Conservation (phyloP, 2,888 invertebrate genomes). For the Agonopterix subpropinquella region DNA sequence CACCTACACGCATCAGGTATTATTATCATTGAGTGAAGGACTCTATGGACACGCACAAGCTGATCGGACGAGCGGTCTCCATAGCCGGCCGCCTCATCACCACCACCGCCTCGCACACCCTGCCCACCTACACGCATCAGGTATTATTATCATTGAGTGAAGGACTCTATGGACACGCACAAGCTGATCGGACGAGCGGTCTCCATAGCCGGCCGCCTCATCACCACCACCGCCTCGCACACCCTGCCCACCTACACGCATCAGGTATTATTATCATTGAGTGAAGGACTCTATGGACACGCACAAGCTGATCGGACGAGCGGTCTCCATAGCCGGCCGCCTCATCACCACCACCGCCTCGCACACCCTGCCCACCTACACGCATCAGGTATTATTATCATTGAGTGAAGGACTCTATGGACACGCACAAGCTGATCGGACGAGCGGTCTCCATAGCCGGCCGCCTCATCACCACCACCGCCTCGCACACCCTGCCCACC, state of each 20-base stretch:
- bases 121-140: conserved; percentile 61
- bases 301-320: no score
- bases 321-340: no score
- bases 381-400: no score
- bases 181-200: conserved; percentile 72
- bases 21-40: conserved; percentile 11
- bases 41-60: conserved; percentile 45
- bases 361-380: no score
- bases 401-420: no score
- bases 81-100: conserved; percentile 67
- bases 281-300: no score
- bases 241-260: conserved; percentile 58
- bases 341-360: no score
- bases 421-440: no score
- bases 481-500: no score
- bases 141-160: conserved; percentile 22
- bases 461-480: no score
- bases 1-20: conserved; percentile 60
- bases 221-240: conserved; percentile 51
- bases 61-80: conserved; percentile 73
- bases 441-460: no score
- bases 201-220: conserved; percentile 69
- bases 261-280: conserved; percentile 40
- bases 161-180: conserved; percentile 38
- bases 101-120: conserved; percentile 48